phyloP scores from a whole-genome alignment of 1,140 invertebrate genomes.

The Atta colombica region DNA sequence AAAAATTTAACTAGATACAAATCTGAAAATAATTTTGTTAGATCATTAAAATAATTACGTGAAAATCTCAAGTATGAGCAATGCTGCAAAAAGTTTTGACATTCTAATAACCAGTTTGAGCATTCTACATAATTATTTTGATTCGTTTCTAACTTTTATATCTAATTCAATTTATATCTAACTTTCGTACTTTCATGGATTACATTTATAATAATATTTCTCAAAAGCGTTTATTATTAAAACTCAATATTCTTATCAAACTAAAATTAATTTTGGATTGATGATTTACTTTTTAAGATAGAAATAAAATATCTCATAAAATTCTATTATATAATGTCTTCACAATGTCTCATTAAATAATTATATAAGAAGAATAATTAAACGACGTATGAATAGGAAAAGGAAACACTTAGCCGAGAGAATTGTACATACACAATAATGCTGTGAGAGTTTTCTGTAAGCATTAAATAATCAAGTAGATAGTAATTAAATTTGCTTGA shows the following conservation, averaged over 20 bases:
- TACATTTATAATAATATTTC: background rate
- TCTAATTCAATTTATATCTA: too few species aligned
- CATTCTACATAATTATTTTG: too few species aligned
- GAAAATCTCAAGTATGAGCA: too few species aligned
- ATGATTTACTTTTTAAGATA: background rate
- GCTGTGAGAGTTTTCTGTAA: background rate
- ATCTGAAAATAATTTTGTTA: too few species aligned
- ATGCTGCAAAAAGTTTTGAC: too few species aligned
- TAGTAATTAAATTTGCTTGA: conserved; percentile 36
- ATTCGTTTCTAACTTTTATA: too few species aligned
- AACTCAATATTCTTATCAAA: background rate
- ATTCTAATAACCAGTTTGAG: too few species aligned
- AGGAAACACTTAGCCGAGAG: background rate
- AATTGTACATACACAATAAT: background rate
- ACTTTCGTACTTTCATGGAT: background rate
- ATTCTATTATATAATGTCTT: background rate
- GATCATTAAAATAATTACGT: too few species aligned
- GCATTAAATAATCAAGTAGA: conserved; percentile 18
- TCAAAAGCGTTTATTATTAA: background rate
- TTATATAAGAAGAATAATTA: background rate
- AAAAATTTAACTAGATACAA: too few species aligned
- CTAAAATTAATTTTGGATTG: background rate
- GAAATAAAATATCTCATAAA: background rate
- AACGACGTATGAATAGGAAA: background rate
- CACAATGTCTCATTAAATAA: background rate